Conservation (phyloP, 2,797 vertebrate species). For the Chaunax sp. region DNA sequence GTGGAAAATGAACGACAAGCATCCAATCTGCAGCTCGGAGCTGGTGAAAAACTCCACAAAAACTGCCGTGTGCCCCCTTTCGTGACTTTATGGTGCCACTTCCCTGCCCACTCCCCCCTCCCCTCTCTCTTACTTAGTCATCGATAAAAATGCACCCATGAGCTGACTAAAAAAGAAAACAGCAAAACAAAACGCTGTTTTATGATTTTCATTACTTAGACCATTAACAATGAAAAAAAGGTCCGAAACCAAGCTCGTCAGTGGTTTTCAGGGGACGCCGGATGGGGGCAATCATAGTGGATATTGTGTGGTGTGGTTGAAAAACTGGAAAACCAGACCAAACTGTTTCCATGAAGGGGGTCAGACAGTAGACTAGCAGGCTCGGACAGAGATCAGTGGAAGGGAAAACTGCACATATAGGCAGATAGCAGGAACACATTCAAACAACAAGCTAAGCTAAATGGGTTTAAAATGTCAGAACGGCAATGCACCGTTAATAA, state of each 20-base stretch:
- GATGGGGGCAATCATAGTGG: conserved; percentile 6
- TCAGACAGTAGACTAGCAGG: conserved; percentile 43
- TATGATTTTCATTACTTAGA: conserved; percentile 53
- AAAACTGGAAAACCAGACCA: conserved; percentile 39
- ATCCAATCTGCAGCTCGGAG: conserved; percentile 54
- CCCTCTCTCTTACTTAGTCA: conserved; percentile 72
- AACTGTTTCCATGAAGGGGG: conserved; percentile 39
- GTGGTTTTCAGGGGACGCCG: conserved; percentile 12
- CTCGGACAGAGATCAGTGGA: conserved; percentile 19
- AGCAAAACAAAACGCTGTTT: conserved; percentile 65
- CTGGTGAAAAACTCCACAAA: conserved; percentile 66
- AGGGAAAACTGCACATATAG: conserved; percentile 42
- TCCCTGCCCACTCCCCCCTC: conserved; percentile 31
- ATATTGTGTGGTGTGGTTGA: conserved; percentile 47
- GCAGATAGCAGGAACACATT: conserved; percentile 37
- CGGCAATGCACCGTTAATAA: conserved; percentile 58
- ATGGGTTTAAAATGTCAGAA: conserved; percentile 67
- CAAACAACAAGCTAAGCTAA: conserved; percentile 58
- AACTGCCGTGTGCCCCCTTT: conserved; percentile 55
- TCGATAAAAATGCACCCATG: conserved; percentile 74
- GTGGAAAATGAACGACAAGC: conserved; percentile 63
- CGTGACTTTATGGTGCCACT: conserved; percentile 41
- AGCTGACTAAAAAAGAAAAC: conserved; percentile 57
- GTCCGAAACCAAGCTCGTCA: conserved; percentile 26
- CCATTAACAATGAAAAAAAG: conserved; percentile 60